Base-by-base conservation (phyloP, 2,888 invertebrate genomes). In the Harpalus rubripes region DNA sequence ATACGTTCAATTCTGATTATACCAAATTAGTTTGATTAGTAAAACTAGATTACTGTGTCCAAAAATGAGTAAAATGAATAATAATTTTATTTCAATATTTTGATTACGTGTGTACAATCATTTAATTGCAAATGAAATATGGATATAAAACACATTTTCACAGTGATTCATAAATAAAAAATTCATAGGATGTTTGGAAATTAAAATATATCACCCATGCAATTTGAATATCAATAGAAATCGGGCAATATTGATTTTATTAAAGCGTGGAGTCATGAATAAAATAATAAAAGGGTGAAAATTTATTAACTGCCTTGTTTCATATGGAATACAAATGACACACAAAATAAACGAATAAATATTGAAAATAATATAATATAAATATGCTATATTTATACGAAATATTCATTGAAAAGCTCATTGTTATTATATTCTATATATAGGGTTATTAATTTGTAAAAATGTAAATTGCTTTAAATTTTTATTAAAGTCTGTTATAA, bases 171-270 rank as follows among this genome's bases (percentile, higher is more conserved):
- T 68, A 68, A 68, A 68, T 68, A 68, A 68, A 68, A 68, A 68
- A 68, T 68, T 68, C 68, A 68, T 68, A 6, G 10, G 10, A 32
- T 68, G 39, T 68, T 32, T 26, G 39, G 12, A 68, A 68, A 68
- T 68, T 68, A 68, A 68, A 68, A 68, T 68, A 68, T 68, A 68
- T 26, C 15, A 39, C 39, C 68, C 12, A 68, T 39, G 39, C 68
- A 10, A 39, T 68, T 68, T 68, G 68, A 68, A 68, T 68, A 68
- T 68, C 68, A 68, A 68, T 68, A 68, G 32, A 32, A 68, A 68
- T 68, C 68, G 39, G 32, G 0, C 32, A 68, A 68, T 68, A 68
- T 68, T 68, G 68, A 68, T 68, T 68, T 68, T 68, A 68, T 68
- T 68, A 68, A 68, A 68, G 15, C 68, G n/a, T 12, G 32, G 15